A percentile compares a stretch with the other conserved stretches of the same genome.
Evolutionary conservation across 2,888 invertebrate species (phyloP).

Genomic region (Sinohyriopsis cumingii): DNA sequence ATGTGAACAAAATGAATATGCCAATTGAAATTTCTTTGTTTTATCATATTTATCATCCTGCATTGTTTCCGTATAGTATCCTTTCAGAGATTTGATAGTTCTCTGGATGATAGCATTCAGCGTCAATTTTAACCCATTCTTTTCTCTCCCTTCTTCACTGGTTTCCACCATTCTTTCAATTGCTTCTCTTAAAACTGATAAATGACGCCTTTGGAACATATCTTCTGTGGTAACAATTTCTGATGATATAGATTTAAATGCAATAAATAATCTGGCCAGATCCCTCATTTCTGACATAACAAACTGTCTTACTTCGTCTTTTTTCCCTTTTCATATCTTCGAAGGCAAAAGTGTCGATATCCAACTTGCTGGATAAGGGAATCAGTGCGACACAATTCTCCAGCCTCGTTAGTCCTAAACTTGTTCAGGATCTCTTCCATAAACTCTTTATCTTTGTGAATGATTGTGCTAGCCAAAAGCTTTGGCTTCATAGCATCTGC

Average conservation of each 20-base stretch:
- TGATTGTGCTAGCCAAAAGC: conserved; percentile 1
- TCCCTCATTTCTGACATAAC: conserved; percentile 27
- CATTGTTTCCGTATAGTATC: conserved; percentile 11
- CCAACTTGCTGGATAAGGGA: conserved; percentile 10
- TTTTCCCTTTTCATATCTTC: conserved; percentile 15
- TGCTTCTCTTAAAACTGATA: conserved; percentile 8
- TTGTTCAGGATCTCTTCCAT: conserved; percentile 16
- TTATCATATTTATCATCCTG: conserved; percentile 15
- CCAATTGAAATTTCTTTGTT: conserved; percentile 14
- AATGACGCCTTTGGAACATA: conserved; percentile 11
- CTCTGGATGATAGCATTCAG: conserved; percentile 11
- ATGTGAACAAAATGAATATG: conserved; percentile 2
- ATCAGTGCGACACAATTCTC: conserved; percentile 9
- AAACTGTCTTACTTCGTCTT: conserved; percentile 12
- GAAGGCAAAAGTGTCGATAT: conserved; percentile 13
- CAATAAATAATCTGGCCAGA: conserved; percentile 10
- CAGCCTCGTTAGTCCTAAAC: conserved; percentile 13
- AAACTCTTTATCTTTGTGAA: conserved; percentile 19
- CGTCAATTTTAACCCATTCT: conserved; percentile 17
- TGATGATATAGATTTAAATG: conserved; percentile 1
- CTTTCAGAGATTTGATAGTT: conserved; percentile 13
- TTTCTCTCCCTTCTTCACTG: conserved; percentile 5
- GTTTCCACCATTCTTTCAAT: conserved; percentile 5
- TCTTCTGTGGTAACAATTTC: conserved; percentile 7
- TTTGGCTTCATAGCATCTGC: conserved; percentile 5